These are phyloP conservation scores for Malurus elegans DNA, from an alignment of 2,113 vertebrate genomes.

Conservation along the genomic window DNA sequence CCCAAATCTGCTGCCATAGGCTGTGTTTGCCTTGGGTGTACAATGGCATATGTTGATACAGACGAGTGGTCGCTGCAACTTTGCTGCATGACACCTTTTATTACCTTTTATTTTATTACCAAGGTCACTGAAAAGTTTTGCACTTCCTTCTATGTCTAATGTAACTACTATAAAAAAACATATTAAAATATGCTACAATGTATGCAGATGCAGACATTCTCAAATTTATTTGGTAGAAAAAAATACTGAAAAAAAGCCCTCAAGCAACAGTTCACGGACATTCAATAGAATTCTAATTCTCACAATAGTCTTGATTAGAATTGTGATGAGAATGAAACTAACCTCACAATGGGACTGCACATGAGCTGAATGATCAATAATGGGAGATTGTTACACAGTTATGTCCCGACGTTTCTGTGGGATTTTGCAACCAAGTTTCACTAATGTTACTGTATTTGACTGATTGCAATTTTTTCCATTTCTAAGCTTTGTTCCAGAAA, in stretches of 20 bases:
- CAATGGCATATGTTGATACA: background rate
- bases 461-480: conserved; percentile 56
- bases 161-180: background rate
- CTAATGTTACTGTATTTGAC: conserved; percentile 43
- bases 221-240: background rate
- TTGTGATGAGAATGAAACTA: background rate
- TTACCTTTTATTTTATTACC: background rate
- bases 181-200: background rate
- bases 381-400: background rate
- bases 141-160: background rate
- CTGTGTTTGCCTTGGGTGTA: background rate
- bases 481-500: conserved; percentile 64
- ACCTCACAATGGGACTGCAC: background rate
- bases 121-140: conserved; percentile 11
- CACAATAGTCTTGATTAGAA: conserved; percentile 49
- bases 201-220: background rate
- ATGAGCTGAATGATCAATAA: conserved; percentile 41
- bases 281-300: conserved; percentile 8
- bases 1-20: background rate
- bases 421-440: conserved; percentile 42
- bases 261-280: background rate
- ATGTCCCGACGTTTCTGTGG: background rate
- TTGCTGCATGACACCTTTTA: background rate
- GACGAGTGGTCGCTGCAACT: background rate
- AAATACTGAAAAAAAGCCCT: background rate